A percentile compares a stretch with the other conserved stretches of the same genome.
Conservation (phyloP, 2,888 invertebrate genomes). For the Tridacna crocea region DNA sequence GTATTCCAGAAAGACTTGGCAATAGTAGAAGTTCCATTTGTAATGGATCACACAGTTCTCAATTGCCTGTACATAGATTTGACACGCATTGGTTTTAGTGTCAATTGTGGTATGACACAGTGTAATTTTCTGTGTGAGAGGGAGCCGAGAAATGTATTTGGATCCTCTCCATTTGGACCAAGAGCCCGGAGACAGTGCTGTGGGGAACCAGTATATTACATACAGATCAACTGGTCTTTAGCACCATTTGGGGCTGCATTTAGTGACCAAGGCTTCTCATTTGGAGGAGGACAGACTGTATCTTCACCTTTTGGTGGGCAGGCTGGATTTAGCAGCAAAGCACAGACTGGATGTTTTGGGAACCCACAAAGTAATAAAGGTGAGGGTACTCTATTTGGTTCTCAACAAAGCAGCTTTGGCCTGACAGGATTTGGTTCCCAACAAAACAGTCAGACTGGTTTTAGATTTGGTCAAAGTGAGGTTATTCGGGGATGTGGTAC, state of each 20-base stretch:
- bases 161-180: background rate
- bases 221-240: slow-evolving; percentile 12
- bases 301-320: background rate
- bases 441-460: background rate
- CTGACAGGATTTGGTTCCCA: no score
- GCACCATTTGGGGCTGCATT: background rate
- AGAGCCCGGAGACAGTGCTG: slow-evolving; percentile 10
- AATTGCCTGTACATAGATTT: slow-evolving; percentile 38
- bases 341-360: background rate
- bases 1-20: slow-evolving; percentile 9
- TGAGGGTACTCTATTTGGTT: slow-evolving; percentile 4
- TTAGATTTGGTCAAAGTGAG: background rate
- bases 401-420: background rate
- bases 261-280: background rate
- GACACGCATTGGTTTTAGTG: slow-evolving; percentile 24
- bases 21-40: slow-evolving; percentile 31
- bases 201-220: slow-evolving; percentile 7
- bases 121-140: slow-evolving; percentile 38
- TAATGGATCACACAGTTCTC: slow-evolving; percentile 32
- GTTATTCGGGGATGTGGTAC: background rate
- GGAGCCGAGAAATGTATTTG: slow-evolving; percentile 5
- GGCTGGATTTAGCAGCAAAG: background rate
- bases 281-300: slow-evolving; percentile 9
- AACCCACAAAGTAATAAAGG: background rate
- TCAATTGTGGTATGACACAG: slow-evolving; percentile 22